Evolutionary conservation across 1,140 invertebrate genomes (phyloP).

Genomic region (Drosophila erecta): DNA sequence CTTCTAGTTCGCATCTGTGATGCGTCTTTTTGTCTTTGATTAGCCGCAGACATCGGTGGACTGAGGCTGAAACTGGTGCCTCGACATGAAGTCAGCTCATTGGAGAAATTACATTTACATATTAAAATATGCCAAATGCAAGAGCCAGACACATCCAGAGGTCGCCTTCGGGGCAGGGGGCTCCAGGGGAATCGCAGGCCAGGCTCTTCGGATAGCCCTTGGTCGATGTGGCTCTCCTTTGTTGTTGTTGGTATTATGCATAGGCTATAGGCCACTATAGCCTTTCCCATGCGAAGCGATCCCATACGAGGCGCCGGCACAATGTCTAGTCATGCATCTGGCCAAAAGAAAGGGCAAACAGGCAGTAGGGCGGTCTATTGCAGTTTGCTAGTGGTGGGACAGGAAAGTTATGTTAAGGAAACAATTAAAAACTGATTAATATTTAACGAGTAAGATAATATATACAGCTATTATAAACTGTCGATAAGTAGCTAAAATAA

Average conservation of each 20-base stretch:
- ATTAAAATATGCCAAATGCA: constrained; percentile 80
- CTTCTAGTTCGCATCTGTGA: constrained; percentile 22
- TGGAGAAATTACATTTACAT: constrained; percentile 83
- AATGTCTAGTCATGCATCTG: constrained; percentile 68
- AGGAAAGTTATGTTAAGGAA: constrained; percentile 5
- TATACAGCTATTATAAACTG: no score
- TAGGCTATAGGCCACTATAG: constrained; percentile 44
- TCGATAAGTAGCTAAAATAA: no score
- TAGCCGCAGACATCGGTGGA: constrained; percentile 60
- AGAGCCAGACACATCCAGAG: constrained; percentile 36
- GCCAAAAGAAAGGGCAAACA: constrained; percentile 47
- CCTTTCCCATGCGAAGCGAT: constrained; percentile 4
- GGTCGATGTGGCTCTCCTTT: constrained; percentile 61
- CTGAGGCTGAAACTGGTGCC: constrained; percentile 1
- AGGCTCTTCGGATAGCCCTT: constrained; percentile 45
- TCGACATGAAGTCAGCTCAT: constrained; percentile 64
- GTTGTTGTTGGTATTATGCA: constrained; percentile 52
- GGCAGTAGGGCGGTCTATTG: constrained; percentile 6
- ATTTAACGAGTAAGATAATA: no score
- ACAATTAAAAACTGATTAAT: neutral
- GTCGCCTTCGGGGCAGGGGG: constrained; percentile 3
- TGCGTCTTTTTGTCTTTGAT: constrained; percentile 74
- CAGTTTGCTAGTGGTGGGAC: constrained; percentile 21
- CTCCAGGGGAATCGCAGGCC: constrained; percentile 4
- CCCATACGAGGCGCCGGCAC: constrained; percentile 40